Conservation (phyloP, 2,113 vertebrate species). For the Paramormyrops kingsleyae region DNA sequence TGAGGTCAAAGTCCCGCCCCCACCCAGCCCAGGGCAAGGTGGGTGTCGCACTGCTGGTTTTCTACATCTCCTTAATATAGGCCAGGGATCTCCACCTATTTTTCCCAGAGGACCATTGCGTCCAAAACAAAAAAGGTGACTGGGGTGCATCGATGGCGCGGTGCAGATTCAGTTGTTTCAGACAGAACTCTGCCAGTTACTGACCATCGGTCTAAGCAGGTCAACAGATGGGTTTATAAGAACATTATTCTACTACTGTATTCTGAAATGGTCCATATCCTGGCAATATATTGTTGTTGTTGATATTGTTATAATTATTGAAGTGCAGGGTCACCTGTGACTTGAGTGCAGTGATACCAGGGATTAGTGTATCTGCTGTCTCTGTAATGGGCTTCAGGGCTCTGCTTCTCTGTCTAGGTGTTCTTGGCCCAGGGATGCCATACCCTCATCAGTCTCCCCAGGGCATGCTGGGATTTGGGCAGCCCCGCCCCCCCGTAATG, state of each 20-base stretch:
- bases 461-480: conserved; percentile 74
- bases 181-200: background rate
- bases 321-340: background rate
- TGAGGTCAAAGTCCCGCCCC: conserved; percentile 76
- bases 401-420: conserved; percentile 21
- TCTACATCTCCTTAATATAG: background rate
- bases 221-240: background rate
- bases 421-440: conserved; percentile 65
- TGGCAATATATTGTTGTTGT: no score
- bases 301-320: background rate
- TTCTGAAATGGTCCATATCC: background rate
- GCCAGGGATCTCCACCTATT: background rate
- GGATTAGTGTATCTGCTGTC: background rate
- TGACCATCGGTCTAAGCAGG: background rate
- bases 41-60: background rate
- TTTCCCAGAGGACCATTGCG: background rate
- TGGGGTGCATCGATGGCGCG: background rate
- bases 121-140: background rate
- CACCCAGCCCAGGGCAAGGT: conserved; percentile 73
- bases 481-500: conserved; percentile 82
- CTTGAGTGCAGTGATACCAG: background rate
- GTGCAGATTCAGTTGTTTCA: background rate
- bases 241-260: background rate
- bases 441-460: conserved; percentile 80
- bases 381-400: background rate